phyloP scores from a whole-genome alignment of 2,113 vertebrate genomes.

The Polypterus bichir region DNA sequence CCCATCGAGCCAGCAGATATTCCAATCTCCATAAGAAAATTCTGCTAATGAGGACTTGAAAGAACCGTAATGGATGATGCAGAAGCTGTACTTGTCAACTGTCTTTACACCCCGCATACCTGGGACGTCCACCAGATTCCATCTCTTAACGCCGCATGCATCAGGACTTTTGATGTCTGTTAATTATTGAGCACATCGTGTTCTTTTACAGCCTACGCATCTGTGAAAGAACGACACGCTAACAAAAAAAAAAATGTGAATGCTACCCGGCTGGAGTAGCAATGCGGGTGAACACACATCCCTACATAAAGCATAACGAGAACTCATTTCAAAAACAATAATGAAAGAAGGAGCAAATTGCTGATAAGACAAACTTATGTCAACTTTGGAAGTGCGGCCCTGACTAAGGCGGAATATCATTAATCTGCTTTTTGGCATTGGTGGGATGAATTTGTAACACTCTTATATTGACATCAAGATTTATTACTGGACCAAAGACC shows the following conservation, averaged over 20 bases:
- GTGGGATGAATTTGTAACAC: conserved; percentile 1
- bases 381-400: too few relatives aligned
- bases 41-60: too few relatives aligned
- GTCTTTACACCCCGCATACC: too few relatives aligned
- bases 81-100: too few relatives aligned
- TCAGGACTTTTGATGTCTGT: too few relatives aligned
- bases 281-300: background rate
- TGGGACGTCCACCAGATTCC: too few relatives aligned
- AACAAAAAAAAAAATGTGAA: background rate
- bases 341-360: background rate
- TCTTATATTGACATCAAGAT: conserved; percentile 3
- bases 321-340: background rate
- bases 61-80: too few relatives aligned
- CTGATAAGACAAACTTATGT: too few relatives aligned
- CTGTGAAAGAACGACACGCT: background rate
- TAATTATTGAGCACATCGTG: background rate
- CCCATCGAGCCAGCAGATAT: too few relatives aligned
- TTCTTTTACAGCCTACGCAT: background rate
- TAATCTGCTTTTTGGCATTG: background rate
- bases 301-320: conserved; percentile 1
- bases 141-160: too few relatives aligned
- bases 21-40: too few relatives aligned
- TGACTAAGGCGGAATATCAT: background rate
- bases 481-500: conserved; percentile 2
- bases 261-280: background rate